These are phyloP conservation scores for Drosophila ambigua DNA, from an alignment of 1,140 invertebrate species.

Conservation along the genomic window DNA sequence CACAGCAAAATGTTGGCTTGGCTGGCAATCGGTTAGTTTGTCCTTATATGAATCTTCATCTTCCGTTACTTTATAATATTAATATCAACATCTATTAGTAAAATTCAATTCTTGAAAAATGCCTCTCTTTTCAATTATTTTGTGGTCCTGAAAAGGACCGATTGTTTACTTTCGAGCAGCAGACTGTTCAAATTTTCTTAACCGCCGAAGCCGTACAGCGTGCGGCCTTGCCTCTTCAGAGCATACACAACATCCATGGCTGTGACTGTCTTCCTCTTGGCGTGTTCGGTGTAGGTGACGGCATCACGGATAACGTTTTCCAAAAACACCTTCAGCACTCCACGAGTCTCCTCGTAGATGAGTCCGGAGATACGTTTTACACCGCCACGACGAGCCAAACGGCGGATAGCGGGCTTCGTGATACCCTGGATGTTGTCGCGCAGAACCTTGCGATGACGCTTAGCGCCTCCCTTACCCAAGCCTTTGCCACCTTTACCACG, in stretches of 20 bases:
- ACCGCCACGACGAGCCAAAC: conserved; percentile 89
- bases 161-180: no score
- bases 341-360: conserved; percentile 89
- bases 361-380: conserved; percentile 91
- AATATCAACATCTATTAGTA: no score
- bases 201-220: conserved; percentile 88
- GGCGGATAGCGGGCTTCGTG: conserved; percentile 83
- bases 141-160: no score
- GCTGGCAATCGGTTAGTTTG: no score
- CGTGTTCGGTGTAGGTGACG: conserved; percentile 93
- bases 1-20: no score
- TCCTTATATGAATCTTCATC: no score
- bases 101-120: no score
- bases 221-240: conserved; percentile 91
- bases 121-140: no score
- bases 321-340: conserved; percentile 91
- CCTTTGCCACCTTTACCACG: conserved; percentile 89
- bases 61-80: no score
- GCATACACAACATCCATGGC: conserved; percentile 96
- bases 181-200: conserved; percentile 75
- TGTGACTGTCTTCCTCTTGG: conserved; percentile 92
- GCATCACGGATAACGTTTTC: conserved; percentile 93
- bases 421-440: conserved; percentile 92
- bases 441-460: conserved; percentile 88
- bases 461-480: conserved; percentile 88